Evolutionary conservation across 2,797 vertebrate species (phyloP), one percentile per base, ranked within the genome.

Genomic region (Hapalemur alaotrensis): DNA sequence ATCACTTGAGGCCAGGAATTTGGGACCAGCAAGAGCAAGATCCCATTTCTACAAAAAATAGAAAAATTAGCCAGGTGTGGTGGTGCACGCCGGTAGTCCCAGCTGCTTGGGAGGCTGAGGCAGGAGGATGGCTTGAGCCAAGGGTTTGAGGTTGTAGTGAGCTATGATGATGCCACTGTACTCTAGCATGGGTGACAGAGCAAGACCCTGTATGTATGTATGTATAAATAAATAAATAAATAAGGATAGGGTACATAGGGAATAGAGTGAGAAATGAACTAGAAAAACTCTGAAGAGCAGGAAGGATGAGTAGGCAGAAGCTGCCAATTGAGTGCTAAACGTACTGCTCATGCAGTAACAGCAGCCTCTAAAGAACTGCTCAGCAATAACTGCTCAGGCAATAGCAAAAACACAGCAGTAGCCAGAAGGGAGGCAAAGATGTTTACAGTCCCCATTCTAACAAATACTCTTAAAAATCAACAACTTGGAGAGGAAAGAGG

Each of bases 391-490:
- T 93, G 79, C 67, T 98, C 98, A 97, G 97, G 95, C 97, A 96
- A 97, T 91, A 97, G 94, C 85, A 97, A 97, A 97, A 97, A 50
- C 82, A 81, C 95, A 6, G 78, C 92, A 87, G 96, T 0, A 76
- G 70, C 92, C 95, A 89, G 95, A 96, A 96, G 70, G 52, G 69
- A 91, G 93, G 88, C n/a, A 78, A 96, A 95, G 92, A 92, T 91
- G 93, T 88, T 95, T 95, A 81, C 76, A 38, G 97, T 95, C 95
- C 93, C 88, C 86, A 93, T 93, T 96, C 96, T 54, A 50, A 89
- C 94, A 97, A 95, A 97, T 83, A 94, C 85, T 69, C 65, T 95
- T 95, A 95, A 95, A 95, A 87, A 98, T 73, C 96, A 96, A 70
- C 67, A 80, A 95, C 52, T 90, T 50, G 20, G 79, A 57, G 13